Conservation (phyloP, 2,113 vertebrate genomes). For the Jacana jacana region DNA sequence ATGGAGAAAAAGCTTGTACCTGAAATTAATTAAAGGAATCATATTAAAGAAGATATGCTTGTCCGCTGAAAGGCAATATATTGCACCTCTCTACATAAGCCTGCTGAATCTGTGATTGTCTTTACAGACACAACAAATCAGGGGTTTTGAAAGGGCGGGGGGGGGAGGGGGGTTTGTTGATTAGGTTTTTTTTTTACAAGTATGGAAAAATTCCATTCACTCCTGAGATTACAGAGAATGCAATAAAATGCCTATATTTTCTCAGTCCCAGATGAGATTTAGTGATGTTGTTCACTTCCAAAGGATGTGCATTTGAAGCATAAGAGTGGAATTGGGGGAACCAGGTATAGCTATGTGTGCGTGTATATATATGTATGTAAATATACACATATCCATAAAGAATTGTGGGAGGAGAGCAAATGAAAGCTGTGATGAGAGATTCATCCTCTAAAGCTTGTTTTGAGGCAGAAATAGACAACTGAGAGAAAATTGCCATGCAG, state of each 20-base stretch:
- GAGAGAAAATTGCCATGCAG: not conserved
- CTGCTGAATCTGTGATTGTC: not conserved
- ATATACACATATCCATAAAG: not conserved
- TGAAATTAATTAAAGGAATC: constrained; percentile 1
- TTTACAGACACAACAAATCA: not conserved
- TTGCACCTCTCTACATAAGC: not conserved
- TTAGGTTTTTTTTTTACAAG: not conserved
- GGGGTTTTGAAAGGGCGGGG: not conserved
- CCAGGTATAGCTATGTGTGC: not conserved
- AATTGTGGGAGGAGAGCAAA: not conserved
- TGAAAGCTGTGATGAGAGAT: not conserved
- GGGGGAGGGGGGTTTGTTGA: not conserved
- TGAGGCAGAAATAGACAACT: not conserved
- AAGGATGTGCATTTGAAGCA: not conserved
- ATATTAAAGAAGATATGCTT: not conserved
- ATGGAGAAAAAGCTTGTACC: not conserved
- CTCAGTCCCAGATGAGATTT: not conserved
- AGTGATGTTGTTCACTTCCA: not conserved
- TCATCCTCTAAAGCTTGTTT: not conserved
- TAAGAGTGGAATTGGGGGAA: not conserved
- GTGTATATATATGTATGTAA: not conserved
- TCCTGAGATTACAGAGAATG: constrained; percentile 17
- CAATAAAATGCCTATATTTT: constrained; percentile 11
- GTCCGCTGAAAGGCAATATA: not conserved
- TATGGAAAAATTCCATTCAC: not conserved